phyloP scores from a whole-genome alignment of 2,113 vertebrate species.

The Epinephelus moara region DNA sequence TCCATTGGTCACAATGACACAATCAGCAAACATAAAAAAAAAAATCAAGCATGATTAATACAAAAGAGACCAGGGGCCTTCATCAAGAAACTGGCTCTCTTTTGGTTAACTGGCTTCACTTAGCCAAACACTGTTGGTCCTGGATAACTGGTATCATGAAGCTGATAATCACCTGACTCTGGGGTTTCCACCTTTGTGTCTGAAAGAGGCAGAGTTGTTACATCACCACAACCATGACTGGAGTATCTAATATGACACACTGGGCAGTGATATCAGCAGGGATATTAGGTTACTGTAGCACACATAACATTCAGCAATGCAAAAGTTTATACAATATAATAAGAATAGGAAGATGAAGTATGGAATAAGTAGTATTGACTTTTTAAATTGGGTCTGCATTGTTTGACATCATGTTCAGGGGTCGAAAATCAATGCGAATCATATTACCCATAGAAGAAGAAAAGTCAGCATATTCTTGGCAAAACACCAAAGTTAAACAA shows the following conservation, averaged over 20 bases:
- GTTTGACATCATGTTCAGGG: not conserved
- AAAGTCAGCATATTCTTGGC: not conserved
- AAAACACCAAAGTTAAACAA: not conserved
- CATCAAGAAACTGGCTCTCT: not conserved
- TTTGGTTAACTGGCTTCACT: not conserved
- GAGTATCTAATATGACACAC: not conserved
- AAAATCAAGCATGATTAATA: too few relatives aligned
- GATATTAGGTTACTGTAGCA: not conserved
- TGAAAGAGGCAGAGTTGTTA: not conserved
- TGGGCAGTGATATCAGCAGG: not conserved
- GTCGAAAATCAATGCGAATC: not conserved
- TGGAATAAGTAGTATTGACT: too few relatives aligned
- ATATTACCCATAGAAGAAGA: conserved; percentile 1
- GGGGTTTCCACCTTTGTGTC: not conserved
- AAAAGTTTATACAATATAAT: not conserved
- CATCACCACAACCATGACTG: too few relatives aligned
- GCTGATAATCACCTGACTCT: not conserved
- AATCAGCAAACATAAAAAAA: too few relatives aligned
- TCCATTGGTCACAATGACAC: too few relatives aligned
- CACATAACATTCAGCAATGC: not conserved
- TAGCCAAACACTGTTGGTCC: not conserved
- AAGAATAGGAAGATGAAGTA: not conserved
- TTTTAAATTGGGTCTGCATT: not conserved
- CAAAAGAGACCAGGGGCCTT: too few relatives aligned
- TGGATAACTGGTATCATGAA: too few relatives aligned